phyloP scores from a whole-genome alignment of 2,113 vertebrate genomes.

The Cinclus mexicanus region DNA sequence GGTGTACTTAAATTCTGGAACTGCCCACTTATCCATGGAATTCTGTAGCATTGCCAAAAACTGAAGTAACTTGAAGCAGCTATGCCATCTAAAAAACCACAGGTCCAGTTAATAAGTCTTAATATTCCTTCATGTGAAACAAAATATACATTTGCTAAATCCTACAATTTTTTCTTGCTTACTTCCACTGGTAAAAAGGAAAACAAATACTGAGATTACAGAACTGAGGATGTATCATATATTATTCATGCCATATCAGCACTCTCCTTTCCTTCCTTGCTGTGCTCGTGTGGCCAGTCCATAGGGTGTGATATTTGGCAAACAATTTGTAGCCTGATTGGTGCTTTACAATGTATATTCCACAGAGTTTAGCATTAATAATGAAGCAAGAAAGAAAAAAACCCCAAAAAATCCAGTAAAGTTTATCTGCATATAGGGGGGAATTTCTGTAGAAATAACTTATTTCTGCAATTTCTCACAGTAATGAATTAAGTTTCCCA shows the following conservation, averaged over 20 bases:
- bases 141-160: conserved; percentile 4
- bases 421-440: not conserved
- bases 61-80: not conserved
- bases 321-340: not conserved
- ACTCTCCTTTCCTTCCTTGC: not conserved
- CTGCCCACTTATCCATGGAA: not conserved
- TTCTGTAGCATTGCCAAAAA: not conserved
- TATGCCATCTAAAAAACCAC: not conserved
- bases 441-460: not conserved
- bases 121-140: not conserved
- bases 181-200: not conserved
- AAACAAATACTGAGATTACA: not conserved
- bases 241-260: not conserved
- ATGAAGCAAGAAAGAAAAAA: not conserved
- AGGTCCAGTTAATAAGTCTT: not conserved
- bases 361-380: not conserved
- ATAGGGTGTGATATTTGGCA: not conserved
- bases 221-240: not conserved
- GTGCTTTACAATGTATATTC: not conserved
- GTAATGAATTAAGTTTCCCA: not conserved
- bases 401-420: not conserved
- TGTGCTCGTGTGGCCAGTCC: not conserved
- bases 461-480: not conserved
- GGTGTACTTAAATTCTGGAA: not conserved
- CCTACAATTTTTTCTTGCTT: not conserved